These are phyloP conservation scores for Leptinotarsa haldemani DNA, from an alignment of 2,888 invertebrate genomes.

Conservation along the genomic window DNA sequence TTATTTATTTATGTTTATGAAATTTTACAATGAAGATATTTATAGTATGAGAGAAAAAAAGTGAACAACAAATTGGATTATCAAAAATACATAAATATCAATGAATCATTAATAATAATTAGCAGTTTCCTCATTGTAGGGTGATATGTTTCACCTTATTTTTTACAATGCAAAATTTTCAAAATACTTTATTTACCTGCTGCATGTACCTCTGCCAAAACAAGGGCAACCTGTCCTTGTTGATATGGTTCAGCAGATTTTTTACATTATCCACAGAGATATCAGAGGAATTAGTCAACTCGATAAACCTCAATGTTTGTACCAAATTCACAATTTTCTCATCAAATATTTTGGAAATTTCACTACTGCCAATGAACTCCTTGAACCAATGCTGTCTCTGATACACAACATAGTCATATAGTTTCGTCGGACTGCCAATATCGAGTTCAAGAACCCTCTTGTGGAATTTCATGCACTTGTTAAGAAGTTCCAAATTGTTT, in stretches of 20 bases:
- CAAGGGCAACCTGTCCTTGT: slow-evolving; percentile 47
- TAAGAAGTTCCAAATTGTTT: slow-evolving; percentile 51
- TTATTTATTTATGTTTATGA: too few relatives aligned
- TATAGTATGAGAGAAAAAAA: too few relatives aligned
- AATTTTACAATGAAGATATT: too few relatives aligned
- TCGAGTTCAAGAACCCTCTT: slow-evolving; percentile 51
- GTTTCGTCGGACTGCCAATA: slow-evolving; percentile 53
- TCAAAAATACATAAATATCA: too few relatives aligned
- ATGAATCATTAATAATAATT: too few relatives aligned
- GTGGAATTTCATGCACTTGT: slow-evolving; percentile 53
- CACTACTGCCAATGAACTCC: slow-evolving; percentile 52
- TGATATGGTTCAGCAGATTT: slow-evolving; percentile 40
- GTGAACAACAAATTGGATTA: too few relatives aligned
- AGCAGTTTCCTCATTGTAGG: too few relatives aligned
- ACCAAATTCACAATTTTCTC: slow-evolving; percentile 51
- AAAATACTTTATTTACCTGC: slow-evolving; percentile 46
- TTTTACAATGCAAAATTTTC: too few relatives aligned
- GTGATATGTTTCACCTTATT: too few relatives aligned
- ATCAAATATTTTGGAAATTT: slow-evolving; percentile 43
- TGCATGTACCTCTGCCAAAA: slow-evolving; percentile 56
- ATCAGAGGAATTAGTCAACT: slow-evolving; percentile 50
- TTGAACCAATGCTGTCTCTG: slow-evolving; percentile 61
- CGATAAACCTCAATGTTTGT: slow-evolving; percentile 53
- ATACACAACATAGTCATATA: slow-evolving; percentile 59
- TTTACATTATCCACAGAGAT: slow-evolving; percentile 48